Base-by-base conservation (phyloP, 2,888 invertebrate species). In the Meiosimyza decipiens region DNA sequence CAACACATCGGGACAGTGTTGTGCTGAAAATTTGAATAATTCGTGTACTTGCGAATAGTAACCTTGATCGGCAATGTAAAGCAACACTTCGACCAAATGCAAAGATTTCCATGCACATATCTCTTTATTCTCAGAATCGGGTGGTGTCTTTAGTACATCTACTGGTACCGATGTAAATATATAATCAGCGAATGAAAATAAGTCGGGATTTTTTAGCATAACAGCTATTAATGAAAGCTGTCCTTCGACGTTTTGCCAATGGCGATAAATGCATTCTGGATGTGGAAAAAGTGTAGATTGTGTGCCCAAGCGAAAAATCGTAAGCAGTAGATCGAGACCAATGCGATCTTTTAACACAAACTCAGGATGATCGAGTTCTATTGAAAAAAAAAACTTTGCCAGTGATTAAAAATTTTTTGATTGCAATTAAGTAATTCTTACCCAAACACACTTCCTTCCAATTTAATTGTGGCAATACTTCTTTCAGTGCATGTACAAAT, bases 121-220 rank as follows among this genome's bases (percentile, higher is more conserved):
- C 85, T 98, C 98, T 85, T 97, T 95, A 85, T 96, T 96, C 80
- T 98, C 97, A 33, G 94, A 93, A 88, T 99, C 99, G 0, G 98
- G 98, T 7, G 95, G 94, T 13, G 96, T 94, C 88, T 99, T 99
- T 54, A 99, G 87, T 77, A 95, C 91, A 81, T 98, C 97, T 60
- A 95, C 92, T 2, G 93, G 91, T 2, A 98, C 95, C 3, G 94
- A 91, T 80, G 94, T 94, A 84, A 94, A 96, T 0, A 95, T 94
- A 86, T 95, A 94, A 85, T 98, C 98, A 49, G 95, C 94, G 84
- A 99, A 95, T 83, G 95, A 95, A 87, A 99, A 97, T 77, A 99
- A 91, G 84, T 99, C 99, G 0, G 96, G 92, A 87, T 95, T 92
- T 84, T 96, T 96, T 40, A 99, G 88, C 77, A 97, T 94, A 79